Evolutionary conservation across 2,888 invertebrate genomes (phyloP).

Genomic region (Lepidochitona cinerea): DNA sequence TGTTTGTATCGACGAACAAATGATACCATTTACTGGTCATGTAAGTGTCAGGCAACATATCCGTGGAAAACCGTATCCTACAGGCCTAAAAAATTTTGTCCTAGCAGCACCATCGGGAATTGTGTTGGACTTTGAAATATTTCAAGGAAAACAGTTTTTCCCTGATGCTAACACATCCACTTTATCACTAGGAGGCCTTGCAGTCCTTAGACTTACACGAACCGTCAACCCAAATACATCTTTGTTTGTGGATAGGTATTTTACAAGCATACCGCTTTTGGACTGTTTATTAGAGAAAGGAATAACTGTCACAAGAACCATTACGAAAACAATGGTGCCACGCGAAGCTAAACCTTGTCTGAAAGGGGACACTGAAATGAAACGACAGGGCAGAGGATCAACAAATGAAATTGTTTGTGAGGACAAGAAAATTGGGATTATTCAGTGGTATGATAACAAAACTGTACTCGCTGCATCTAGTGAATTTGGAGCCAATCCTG

Average conservation of each 20-base stretch:
- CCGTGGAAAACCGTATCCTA: conserved; percentile 1
- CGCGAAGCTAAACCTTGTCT: not conserved
- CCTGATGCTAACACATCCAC: not conserved
- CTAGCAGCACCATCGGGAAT: not conserved
- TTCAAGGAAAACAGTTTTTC: not conserved
- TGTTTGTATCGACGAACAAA: conserved; percentile 6
- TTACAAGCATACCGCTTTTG: not conserved
- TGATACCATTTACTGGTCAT: conserved; percentile 5
- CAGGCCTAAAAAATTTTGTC: not conserved
- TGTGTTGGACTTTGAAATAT: conserved; percentile 4
- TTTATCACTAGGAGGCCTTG: not conserved
- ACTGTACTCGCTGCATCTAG: not conserved
- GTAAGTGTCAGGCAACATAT: not conserved
- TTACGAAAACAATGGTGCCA: not conserved
- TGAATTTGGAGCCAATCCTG: not conserved
- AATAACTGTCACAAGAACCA: not conserved
- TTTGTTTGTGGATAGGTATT: not conserved
- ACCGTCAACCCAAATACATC: not conserved
- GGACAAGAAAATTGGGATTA: not conserved
- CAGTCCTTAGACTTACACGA: not conserved
- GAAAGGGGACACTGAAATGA: not conserved
- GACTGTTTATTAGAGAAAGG: not conserved
- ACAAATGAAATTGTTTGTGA: not conserved
- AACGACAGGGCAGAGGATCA: not conserved
- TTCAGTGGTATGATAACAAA: conserved; percentile 6